Evolutionary conservation across 2,113 vertebrate genomes (phyloP).

Genomic region (Urocynchramus pylzowi): DNA sequence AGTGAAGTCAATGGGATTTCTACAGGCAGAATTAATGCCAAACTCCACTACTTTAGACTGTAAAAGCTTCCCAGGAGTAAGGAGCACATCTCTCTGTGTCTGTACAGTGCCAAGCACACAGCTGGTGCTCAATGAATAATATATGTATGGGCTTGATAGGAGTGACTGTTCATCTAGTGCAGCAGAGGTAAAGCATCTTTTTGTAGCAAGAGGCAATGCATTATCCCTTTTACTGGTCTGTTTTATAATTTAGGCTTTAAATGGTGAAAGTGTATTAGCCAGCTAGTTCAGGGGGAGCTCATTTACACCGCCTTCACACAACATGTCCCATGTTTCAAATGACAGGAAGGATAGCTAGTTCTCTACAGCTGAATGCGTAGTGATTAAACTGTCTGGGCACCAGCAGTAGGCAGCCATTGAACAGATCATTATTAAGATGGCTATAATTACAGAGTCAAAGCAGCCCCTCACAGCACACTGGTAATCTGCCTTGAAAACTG

Average conservation of each 20-base stretch:
- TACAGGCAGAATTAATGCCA: not conserved
- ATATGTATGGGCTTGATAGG: not conserved
- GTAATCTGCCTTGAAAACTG: constrained; percentile 77
- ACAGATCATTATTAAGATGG: constrained; percentile 50
- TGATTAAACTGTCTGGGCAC: constrained; percentile 63
- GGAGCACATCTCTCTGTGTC: not conserved
- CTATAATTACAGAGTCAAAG: constrained; percentile 57
- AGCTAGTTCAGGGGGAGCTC: not conserved
- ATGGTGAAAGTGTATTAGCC: not conserved
- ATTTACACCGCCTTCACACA: constrained; percentile 39
- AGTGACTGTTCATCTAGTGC: not conserved
- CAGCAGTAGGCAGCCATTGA: constrained; percentile 33
- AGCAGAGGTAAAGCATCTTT: not conserved
- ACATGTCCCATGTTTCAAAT: constrained; percentile 39
- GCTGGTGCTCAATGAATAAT: constrained; percentile 58
- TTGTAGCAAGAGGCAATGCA: not conserved
- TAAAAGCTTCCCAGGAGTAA: constrained; percentile 16
- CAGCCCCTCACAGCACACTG: constrained; percentile 5
- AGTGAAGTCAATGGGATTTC: constrained; percentile 22
- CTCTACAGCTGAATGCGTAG: not conserved
- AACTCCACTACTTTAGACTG: not conserved
- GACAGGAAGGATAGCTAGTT: constrained; percentile 37
- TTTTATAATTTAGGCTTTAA: constrained; percentile 24
- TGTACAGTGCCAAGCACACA: not conserved
- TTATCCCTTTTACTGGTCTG: not conserved